phyloP scores from a whole-genome alignment of 2,113 vertebrate genomes.

The Sturnira hondurensis region DNA sequence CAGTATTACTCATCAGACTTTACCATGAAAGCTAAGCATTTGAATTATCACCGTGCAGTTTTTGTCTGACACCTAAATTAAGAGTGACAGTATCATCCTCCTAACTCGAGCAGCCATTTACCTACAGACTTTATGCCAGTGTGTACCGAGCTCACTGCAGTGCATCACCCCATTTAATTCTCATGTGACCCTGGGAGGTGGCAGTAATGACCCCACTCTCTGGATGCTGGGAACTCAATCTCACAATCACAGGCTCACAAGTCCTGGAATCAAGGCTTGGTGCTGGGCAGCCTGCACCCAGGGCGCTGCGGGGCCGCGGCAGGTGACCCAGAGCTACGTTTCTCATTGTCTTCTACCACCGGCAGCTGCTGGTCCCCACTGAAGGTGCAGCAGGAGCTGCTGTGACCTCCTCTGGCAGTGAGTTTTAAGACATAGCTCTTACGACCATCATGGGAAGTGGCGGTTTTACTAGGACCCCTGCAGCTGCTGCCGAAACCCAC shows the following conservation, averaged over 20 bases:
- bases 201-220: neutral
- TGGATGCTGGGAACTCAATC: neutral
- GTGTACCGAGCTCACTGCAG: rapidly evolving
- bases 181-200: neutral
- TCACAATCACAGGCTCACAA: rapidly evolving
- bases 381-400: neutral
- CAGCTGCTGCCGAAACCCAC: neutral
- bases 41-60: neutral
- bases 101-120: neutral
- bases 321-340: neutral
- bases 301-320: rapidly evolving
- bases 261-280: neutral
- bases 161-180: neutral
- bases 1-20: neutral
- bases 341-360: neutral
- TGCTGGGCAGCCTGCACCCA: neutral
- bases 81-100: neutral
- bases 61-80: neutral
- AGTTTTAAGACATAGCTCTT: neutral
- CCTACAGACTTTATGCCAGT: neutral
- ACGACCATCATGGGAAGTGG: neutral
- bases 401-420: neutral
- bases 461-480: neutral
- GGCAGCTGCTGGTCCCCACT: neutral
- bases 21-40: neutral